Evolutionary conservation across 30 jellyfish, hydroid and myxozoan species (phyloP), one percentile per base, ranked within the genome.

Genomic region (Catostylus mosaicus): DNA sequence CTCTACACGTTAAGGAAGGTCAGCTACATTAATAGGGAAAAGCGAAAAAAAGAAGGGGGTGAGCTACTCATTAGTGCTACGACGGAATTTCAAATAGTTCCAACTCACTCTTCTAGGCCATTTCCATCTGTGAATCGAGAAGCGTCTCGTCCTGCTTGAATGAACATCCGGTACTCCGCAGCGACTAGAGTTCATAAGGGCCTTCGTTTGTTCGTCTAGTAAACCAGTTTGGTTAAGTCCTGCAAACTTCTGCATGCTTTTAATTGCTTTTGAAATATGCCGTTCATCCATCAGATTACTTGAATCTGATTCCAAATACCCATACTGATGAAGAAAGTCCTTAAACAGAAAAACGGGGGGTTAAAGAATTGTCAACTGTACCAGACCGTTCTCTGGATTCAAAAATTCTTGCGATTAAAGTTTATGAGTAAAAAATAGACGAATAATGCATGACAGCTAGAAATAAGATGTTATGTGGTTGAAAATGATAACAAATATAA

Each of bases 141-240:
- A 87, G 26, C 97, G 56, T 31, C 51, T 69, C 38, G 74, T 24
- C 30, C 93, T 68, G 14, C 50, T 56, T n/a, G 86, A 75, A 16
- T 75, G 56, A 29, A 67, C 6, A 51, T 88, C 97, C n/a, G 93
- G 75, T 0, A 88, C 93, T 3, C 97, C 97, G 52, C 97, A 88
- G 45, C 97, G 89, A 54, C 73, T 40, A 18, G 89, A 16, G 14
- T 71, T 47, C 97, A 88, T 79, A 32, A 88, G 65, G 34, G 61
- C 77, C 32, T 32, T 48, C 14, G 97, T 88, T 32, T 78, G 90
- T 0, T 31, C 38, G 48, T 88, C 97, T 10, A 78, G 82, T 1
- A 26, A 22, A 0, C 97, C 97, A 14, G 97, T 88, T 73, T 70
- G 86, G n/a, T 63, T 73, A 18, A 88, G 51, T 30, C 97, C 97